Conservation (phyloP, 1,140 invertebrate genomes). For the Cotesia typhae region DNA sequence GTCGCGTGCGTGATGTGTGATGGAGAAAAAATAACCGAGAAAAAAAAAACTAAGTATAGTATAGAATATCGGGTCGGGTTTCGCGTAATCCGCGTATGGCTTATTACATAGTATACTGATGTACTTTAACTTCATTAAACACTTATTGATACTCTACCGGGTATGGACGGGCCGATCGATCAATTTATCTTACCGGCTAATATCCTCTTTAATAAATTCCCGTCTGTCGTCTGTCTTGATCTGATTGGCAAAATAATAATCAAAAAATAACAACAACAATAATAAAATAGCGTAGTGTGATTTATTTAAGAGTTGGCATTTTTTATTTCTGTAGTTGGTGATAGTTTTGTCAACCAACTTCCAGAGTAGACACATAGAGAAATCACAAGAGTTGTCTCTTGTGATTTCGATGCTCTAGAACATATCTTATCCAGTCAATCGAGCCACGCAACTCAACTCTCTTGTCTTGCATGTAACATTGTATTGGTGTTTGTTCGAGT, state of each 20-base stretch:
- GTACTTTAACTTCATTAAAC: conserved; percentile 38
- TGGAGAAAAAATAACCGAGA: no score
- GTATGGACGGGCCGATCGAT: conserved; percentile 31
- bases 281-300: neutral
- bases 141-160: neutral
- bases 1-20: neutral
- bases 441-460: neutral
- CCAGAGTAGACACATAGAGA: neutral
- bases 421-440: neutral
- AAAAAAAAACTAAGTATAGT: conserved; percentile 2
- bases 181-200: conserved; percentile 27
- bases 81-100: conserved; percentile 28
- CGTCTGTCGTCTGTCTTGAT: neutral
- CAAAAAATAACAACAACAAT: neutral
- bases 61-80: conserved; percentile 35
- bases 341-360: neutral
- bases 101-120: neutral
- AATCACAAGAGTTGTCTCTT: neutral
- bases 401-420: conserved; percentile 20
- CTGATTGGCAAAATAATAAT: neutral
- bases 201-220: neutral
- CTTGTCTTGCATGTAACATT: neutral
- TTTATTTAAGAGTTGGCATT: no score
- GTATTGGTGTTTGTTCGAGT: no score
- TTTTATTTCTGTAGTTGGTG: neutral